Evolutionary conservation across 2,888 invertebrate species (phyloP), one percentile per base, ranked within the genome.

Genomic region (Volucella inanis): DNA sequence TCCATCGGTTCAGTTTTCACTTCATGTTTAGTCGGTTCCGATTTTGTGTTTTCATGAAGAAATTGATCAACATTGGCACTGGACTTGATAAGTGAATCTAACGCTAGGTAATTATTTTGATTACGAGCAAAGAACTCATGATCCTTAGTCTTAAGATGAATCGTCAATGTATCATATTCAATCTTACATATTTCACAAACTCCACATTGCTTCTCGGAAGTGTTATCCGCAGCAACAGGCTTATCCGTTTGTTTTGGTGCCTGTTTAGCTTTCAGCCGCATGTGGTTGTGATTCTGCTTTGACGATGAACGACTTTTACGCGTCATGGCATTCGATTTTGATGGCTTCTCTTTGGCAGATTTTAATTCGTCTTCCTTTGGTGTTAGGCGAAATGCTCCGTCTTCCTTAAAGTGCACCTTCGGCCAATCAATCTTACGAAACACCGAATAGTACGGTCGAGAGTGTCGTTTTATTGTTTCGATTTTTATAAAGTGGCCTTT

Each of bases 151-250:
- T 95, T 94, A 18, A 96, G 92, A 89, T 97, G 97, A 86, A 95
- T 93, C 14, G 94, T 94, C 12, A 96, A 93, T 89, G 95, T 95
- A 79, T 93, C 93, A 91, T 96, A 97, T 89, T 96, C 95, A 62
- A 94, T 92, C 90, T 95, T 95, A 91, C 97, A 97, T 91, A 97
- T 95, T 92, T 96, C 96, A 92, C 96, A 96, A 90, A 95, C 96
- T 15, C 96, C 96, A 54, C 94, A 94, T 87, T 93, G 92, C 57
- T 92, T 92, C 3, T 92, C 91, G 41, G 89, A 90, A 0, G 91
- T 89, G 10, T 87, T 80, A 9, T 87, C 83, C 0, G 62, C 68
- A 11, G 67, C 67, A 1, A 65, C 78, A 11, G 71, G 67, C 14
- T 79, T 85, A 52, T 83, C 80, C n/a, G 59, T 22, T 62, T 81